Conservation (phyloP, 2,797 vertebrate species). For the Sebastes hubbsi region DNA sequence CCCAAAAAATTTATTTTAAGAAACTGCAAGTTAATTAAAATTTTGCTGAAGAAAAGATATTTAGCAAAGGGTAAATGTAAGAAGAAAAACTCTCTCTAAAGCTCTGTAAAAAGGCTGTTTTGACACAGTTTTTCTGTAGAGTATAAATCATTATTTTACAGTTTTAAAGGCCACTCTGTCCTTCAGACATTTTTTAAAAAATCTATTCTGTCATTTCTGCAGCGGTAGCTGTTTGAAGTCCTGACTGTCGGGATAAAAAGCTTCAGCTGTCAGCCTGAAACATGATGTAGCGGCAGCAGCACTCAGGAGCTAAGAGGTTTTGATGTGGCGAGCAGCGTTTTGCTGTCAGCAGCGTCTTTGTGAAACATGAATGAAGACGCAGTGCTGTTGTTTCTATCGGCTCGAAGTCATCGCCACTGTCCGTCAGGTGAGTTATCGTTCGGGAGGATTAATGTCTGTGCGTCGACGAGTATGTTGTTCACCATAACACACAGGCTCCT, state of each 20-base stretch:
- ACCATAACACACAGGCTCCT: not conserved
- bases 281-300: not conserved
- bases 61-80: not conserved
- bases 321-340: slow-evolving; percentile 11
- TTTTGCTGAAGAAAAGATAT: not conserved
- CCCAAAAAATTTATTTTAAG: fast-evolving
- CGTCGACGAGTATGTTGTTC: not conserved
- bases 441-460: slow-evolving; percentile 21
- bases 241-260: slow-evolving; percentile 12
- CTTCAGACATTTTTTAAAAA: not conserved
- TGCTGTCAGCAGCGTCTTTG: slow-evolving; percentile 6
- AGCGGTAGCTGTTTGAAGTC: slow-evolving; percentile 14
- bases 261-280: slow-evolving; percentile 25
- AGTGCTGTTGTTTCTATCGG: slow-evolving; percentile 12
- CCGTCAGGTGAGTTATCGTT: slow-evolving; percentile 11
- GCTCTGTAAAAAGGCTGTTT: not conserved
- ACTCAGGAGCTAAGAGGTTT: slow-evolving; percentile 15
- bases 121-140: not conserved
- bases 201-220: slow-evolving; percentile 3
- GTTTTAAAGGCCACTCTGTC: slow-evolving; percentile 4
- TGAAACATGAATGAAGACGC: slow-evolving; percentile 25
- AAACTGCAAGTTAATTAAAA: not conserved
- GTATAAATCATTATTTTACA: not conserved
- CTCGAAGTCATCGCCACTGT: slow-evolving; percentile 6
- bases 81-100: not conserved